A percentile compares a stretch with the other conserved stretches of the same genome.
Evolutionary conservation across 2,113 vertebrate genomes (phyloP).

Genomic region (Anthoscopus minutus): DNA sequence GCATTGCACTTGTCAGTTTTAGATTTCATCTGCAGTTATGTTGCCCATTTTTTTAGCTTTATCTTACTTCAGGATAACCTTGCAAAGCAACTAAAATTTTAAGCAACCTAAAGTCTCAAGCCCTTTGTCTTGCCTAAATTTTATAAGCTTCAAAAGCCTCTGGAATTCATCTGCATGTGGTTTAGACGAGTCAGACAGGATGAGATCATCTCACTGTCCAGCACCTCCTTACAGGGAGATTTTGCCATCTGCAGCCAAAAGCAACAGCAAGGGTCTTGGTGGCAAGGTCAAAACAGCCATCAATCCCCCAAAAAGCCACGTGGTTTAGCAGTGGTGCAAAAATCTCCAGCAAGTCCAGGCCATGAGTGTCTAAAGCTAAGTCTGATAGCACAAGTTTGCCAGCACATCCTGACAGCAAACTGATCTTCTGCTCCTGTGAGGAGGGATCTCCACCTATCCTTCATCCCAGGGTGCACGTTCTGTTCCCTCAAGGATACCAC

Average conservation of each 20-base stretch:
- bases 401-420: neutral
- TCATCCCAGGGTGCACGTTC: neutral
- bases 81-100: too few species aligned
- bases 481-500: fast-evolving
- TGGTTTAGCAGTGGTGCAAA: neutral
- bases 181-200: neutral
- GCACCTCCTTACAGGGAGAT: neutral
- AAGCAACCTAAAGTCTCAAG: neutral
- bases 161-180: neutral
- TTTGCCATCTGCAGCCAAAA: neutral
- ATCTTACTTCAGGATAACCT: neutral
- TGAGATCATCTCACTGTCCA: neutral
- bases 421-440: neutral
- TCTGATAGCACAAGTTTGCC: neutral
- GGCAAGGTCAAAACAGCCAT: fast-evolving
- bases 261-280: neutral
- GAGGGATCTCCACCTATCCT: neutral
- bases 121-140: neutral
- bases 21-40: neutral
- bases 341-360: neutral
- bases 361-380: neutral
- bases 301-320: neutral
- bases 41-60: neutral
- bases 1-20: neutral
- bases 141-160: neutral